Evolutionary conservation across 2,797 vertebrate species (phyloP).

Genomic region (Serranus cabrilla): DNA sequence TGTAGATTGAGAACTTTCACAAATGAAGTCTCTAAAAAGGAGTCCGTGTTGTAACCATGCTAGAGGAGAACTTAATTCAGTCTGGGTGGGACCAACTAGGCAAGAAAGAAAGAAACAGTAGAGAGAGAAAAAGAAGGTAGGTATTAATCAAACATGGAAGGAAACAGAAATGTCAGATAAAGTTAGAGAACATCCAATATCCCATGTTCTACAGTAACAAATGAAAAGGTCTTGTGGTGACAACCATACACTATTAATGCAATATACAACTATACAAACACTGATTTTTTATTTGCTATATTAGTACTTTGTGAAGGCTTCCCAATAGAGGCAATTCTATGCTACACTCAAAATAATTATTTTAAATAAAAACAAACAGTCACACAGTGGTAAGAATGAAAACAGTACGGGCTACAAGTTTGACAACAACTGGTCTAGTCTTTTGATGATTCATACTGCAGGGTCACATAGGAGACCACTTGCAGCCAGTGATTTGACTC

Average conservation of each 20-base stretch:
- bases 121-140: background rate
- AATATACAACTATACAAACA: too few relatives aligned
- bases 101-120: slow-evolving; percentile 26
- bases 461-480: slow-evolving; percentile 2
- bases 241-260: too few relatives aligned
- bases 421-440: background rate
- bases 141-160: background rate
- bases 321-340: too few relatives aligned
- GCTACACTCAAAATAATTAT: too few relatives aligned
- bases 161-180: background rate
- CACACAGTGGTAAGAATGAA: too few relatives aligned
- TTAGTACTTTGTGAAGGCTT: too few relatives aligned
- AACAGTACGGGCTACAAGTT: too few relatives aligned
- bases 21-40: slow-evolving; percentile 39
- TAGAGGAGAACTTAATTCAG: slow-evolving; percentile 5
- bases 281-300: too few relatives aligned
- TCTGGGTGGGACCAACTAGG: slow-evolving; percentile 15
- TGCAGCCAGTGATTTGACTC: background rate
- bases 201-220: too few relatives aligned
- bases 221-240: too few relatives aligned
- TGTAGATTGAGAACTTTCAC: slow-evolving; percentile 24
- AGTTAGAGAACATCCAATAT: background rate
- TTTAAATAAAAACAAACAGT: too few relatives aligned
- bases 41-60: slow-evolving; percentile 32
- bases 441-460: slow-evolving; percentile 13